phyloP scores from a whole-genome alignment of 2,113 vertebrate species.

The Istiophorus platypterus region DNA sequence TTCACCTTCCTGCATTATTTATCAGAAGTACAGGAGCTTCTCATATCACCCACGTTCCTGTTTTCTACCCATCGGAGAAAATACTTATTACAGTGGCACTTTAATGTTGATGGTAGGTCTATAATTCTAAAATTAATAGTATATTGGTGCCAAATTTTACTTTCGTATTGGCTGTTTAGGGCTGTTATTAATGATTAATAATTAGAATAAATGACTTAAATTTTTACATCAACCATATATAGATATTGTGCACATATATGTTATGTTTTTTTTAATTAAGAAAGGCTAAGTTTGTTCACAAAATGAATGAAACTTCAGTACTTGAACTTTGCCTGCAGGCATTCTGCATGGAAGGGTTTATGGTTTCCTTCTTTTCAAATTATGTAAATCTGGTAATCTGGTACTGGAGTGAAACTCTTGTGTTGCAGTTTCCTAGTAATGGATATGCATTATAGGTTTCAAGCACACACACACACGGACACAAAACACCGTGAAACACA shows the following conservation, averaged over 20 bases:
- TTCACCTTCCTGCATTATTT: constrained; percentile 46
- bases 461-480: not conserved
- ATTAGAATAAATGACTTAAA: too few relatives aligned
- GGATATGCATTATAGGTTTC: constrained; percentile 52
- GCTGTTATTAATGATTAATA: not conserved
- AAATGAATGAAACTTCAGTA: constrained; percentile 4
- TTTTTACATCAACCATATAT: not conserved
- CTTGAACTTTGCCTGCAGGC: constrained; percentile 11
- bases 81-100: not conserved
- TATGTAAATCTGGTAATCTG: constrained; percentile 45
- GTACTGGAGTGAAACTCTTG: constrained; percentile 32
- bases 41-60: not conserved
- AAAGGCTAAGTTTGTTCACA: not conserved
- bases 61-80: not conserved
- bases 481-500: constrained; percentile 40
- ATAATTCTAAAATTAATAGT: too few relatives aligned
- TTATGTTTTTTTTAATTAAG: not conserved
- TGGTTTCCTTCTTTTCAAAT: not conserved
- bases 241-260: not conserved
- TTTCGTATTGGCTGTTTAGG: not conserved
- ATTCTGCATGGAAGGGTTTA: constrained; percentile 19
- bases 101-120: not conserved
- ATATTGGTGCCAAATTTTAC: too few relatives aligned
- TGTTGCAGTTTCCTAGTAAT: constrained; percentile 51
- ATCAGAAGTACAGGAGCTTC: constrained; percentile 28